phyloP scores from a whole-genome alignment of 2,888 invertebrate genomes.

The Tolmerus cingulatus region DNA sequence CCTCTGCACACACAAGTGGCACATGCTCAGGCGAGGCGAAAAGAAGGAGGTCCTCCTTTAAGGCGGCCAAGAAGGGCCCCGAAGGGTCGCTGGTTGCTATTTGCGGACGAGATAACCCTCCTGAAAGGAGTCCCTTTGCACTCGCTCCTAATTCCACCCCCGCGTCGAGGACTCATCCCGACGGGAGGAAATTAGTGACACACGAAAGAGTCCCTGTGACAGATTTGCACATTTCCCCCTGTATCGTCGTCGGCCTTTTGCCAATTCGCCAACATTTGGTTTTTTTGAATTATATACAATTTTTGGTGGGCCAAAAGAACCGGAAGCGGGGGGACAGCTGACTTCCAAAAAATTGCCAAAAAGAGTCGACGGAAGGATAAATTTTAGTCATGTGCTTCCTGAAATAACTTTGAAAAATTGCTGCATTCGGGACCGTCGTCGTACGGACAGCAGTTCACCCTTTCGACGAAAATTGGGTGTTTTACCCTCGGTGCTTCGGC shows the following conservation, averaged over 20 bases:
- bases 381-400: conserved; percentile 39
- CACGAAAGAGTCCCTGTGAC: conserved; percentile 24
- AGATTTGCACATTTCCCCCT: conserved; percentile 36
- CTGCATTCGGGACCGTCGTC: conserved; percentile 6
- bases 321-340: background rate
- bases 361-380: conserved; percentile 30
- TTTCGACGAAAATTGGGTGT: conserved; percentile 18
- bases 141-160: conserved; percentile 17
- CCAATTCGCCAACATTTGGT: background rate
- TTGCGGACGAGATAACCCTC: conserved; percentile 29
- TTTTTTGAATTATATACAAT: conserved; percentile 36
- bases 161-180: conserved; percentile 1
- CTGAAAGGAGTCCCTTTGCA: background rate
- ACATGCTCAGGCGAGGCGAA: background rate
- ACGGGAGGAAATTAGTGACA: conserved; percentile 23
- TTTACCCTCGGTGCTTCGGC: background rate
- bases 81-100: background rate
- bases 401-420: conserved; percentile 37
- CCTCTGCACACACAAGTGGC: background rate
- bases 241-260: background rate
- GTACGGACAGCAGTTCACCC: background rate
- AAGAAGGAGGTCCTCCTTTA: background rate
- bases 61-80: background rate
- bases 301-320: background rate
- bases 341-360: conserved; percentile 19